Evolutionary conservation across 2,888 invertebrate genomes (phyloP).

Genomic region (Isotomurus palustris): DNA sequence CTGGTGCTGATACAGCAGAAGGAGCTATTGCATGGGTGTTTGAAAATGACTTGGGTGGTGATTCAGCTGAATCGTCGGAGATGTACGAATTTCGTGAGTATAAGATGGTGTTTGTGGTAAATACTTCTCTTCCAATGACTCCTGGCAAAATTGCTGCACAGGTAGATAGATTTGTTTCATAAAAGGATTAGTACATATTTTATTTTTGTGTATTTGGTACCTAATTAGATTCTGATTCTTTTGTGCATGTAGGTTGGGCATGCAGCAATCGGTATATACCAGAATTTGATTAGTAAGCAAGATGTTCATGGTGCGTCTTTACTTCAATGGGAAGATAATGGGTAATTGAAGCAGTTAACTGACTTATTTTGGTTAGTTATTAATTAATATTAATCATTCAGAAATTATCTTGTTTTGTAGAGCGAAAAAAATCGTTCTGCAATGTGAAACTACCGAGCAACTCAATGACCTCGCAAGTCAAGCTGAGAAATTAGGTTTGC

Average conservation of each 20-base stretch:
- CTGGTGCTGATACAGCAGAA: slow-evolving; percentile 45
- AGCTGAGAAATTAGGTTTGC: slow-evolving; percentile 39
- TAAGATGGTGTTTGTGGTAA: slow-evolving; percentile 46
- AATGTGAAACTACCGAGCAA: slow-evolving; percentile 50
- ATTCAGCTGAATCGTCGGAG: slow-evolving; percentile 12
- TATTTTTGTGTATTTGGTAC: background rate
- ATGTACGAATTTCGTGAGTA: slow-evolving; percentile 44
- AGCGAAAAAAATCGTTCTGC: slow-evolving; percentile 53
- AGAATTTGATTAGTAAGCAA: slow-evolving; percentile 41
- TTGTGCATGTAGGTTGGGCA: slow-evolving; percentile 41
- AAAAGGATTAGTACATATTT: background rate
- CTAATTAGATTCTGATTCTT: background rate
- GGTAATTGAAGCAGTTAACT: slow-evolving; percentile 29
- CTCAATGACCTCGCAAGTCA: slow-evolving; percentile 50
- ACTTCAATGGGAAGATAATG: slow-evolving; percentile 46
- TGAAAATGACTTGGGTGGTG: slow-evolving; percentile 41
- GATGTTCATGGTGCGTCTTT: slow-evolving; percentile 43
- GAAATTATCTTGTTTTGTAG: slow-evolving; percentile 46
- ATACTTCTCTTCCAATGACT: slow-evolving; percentile 43
- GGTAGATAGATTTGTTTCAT: slow-evolving; percentile 22
- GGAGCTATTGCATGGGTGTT: slow-evolving; percentile 46
- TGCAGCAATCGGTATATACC: slow-evolving; percentile 44
- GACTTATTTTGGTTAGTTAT: background rate
- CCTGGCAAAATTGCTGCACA: slow-evolving; percentile 47
- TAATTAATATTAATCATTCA: background rate